phyloP scores from a whole-genome alignment of 2,113 vertebrate species.

The Python bivittatus region DNA sequence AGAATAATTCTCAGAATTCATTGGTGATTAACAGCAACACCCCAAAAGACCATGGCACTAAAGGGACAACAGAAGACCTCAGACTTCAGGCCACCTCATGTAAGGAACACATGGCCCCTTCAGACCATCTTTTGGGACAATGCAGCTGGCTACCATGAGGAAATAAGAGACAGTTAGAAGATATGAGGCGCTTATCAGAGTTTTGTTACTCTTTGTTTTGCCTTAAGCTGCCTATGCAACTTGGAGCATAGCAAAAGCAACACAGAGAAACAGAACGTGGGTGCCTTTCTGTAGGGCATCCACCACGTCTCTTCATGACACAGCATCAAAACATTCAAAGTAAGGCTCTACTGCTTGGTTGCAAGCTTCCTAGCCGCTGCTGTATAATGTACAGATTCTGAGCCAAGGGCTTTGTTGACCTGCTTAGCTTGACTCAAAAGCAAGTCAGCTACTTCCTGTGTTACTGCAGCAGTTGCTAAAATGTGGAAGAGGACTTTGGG shows the following conservation, averaged over 20 bases:
- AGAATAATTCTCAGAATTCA: no score
- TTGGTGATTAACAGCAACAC: no score
- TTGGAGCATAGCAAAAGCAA: neutral
- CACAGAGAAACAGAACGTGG: neutral
- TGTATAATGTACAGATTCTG: neutral
- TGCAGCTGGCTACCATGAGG: neutral
- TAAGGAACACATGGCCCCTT: no score
- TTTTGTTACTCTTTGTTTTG: neutral
- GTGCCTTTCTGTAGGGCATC: neutral
- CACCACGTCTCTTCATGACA: neutral
- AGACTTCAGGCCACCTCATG: neutral
- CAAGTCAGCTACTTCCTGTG: neutral
- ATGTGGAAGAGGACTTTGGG: neutral
- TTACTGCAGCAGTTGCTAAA: neutral
- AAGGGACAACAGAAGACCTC: neutral
- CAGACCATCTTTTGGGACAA: no score
- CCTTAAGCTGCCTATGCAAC: neutral
- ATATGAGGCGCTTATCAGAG: no score
- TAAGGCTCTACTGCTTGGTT: neutral
- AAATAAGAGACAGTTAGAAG: neutral
- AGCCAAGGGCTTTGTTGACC: neutral
- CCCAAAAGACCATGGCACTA: neutral
- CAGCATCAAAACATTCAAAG: neutral
- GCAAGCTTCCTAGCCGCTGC: neutral
- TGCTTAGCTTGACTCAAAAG: neutral